Evolutionary conservation across 2,888 invertebrate genomes (phyloP).

Genomic region (Bellardia pandia): DNA sequence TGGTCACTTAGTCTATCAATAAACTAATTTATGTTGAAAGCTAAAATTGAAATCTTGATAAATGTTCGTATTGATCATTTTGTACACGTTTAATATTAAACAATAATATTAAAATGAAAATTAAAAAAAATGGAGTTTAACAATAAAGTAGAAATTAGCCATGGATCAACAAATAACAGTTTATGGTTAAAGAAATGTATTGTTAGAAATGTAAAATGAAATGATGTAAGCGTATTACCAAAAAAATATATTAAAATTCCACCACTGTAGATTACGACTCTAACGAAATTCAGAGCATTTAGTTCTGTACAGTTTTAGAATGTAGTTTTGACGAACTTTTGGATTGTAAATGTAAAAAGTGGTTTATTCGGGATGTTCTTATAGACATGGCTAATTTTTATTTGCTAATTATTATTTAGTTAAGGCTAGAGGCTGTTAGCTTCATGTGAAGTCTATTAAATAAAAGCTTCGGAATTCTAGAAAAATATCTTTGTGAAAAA

Average conservation of each 20-base stretch:
- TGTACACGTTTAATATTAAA: conserved; percentile 34
- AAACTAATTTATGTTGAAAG: conserved; percentile 62
- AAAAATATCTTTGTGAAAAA: too few relatives aligned
- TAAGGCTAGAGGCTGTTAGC: too few relatives aligned
- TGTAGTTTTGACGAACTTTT: too few relatives aligned
- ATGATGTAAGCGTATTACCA: too few relatives aligned
- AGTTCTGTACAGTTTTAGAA: too few relatives aligned
- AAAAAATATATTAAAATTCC: not conserved
- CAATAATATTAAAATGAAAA: conserved; percentile 14
- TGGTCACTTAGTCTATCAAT: conserved; percentile 68
- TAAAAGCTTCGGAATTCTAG: too few relatives aligned
- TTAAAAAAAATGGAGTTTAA: not conserved
- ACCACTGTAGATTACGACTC: not conserved
- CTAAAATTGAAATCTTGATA: conserved; percentile 57
- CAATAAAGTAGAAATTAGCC: not conserved
- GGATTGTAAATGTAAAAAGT: too few relatives aligned
- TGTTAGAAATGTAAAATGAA: not conserved
- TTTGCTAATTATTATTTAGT: too few relatives aligned
- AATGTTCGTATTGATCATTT: conserved; percentile 43
- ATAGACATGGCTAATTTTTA: too few relatives aligned
- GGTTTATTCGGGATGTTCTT: too few relatives aligned
- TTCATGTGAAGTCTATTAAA: too few relatives aligned
- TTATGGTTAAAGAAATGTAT: not conserved
- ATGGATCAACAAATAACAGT: not conserved
- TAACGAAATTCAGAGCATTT: too few relatives aligned